These are phyloP conservation scores for Nephrocerus scutellatus DNA, from an alignment of 2,888 invertebrate species.

Conservation along the genomic window DNA sequence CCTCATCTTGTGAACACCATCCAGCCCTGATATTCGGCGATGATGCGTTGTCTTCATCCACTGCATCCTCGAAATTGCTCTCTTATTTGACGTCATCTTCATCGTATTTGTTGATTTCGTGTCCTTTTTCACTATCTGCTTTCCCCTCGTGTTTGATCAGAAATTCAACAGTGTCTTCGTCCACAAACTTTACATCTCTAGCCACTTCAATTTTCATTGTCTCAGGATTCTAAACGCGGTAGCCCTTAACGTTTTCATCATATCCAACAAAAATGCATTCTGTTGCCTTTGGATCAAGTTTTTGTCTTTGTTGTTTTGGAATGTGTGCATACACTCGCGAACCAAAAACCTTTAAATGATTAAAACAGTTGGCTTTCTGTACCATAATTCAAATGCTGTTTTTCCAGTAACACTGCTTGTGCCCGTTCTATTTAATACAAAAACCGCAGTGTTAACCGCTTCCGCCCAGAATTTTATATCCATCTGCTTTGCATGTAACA, in stretches of 20 bases:
- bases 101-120: too few relatives aligned
- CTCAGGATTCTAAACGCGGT: constrained; percentile 15
- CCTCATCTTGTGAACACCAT: too few relatives aligned
- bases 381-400: constrained; percentile 28
- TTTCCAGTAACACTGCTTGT: constrained; percentile 22
- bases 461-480: constrained; percentile 35
- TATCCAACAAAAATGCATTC: constrained; percentile 17
- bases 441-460: constrained; percentile 35
- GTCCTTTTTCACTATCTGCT: too few relatives aligned
- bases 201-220: too few relatives aligned
- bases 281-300: constrained; percentile 14
- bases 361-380: constrained; percentile 8
- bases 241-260: constrained; percentile 14
- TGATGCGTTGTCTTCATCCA: too few relatives aligned
- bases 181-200: too few relatives aligned
- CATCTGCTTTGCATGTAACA: constrained; percentile 22
- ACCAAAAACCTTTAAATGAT: constrained; percentile 12
- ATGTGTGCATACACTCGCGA: constrained; percentile 10
- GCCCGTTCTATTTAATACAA: constrained; percentile 33
- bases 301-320: constrained; percentile 13
- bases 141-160: too few relatives aligned
- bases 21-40: too few relatives aligned
- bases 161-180: too few relatives aligned
- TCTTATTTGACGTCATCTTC: too few relatives aligned
- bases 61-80: too few relatives aligned